phyloP scores from a whole-genome alignment of 2,797 vertebrate genomes.

The Dermochelys coriacea region DNA sequence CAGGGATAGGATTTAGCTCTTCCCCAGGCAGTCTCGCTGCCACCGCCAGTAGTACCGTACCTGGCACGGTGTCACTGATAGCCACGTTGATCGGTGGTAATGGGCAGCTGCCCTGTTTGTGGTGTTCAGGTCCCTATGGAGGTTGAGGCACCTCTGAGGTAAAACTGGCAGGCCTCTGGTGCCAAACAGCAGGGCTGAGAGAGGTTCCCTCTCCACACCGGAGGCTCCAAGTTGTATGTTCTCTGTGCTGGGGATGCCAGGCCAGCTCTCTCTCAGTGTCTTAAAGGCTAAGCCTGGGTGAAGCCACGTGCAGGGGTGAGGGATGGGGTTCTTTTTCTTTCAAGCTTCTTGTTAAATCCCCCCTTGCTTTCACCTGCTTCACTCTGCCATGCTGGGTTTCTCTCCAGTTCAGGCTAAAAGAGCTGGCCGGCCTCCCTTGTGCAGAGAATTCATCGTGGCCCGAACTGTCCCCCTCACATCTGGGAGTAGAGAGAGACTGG shows the following conservation, averaged over 20 bases:
- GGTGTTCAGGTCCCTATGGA: accelerated
- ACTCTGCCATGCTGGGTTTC: neutral
- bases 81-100: no score
- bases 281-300: neutral
- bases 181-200: neutral
- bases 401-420: neutral
- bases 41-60: no score
- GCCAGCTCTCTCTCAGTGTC: neutral
- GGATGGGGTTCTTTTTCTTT: neutral
- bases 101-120: neutral
- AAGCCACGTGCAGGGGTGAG: neutral
- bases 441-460: no score
- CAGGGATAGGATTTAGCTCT: no score
- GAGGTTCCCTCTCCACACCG: neutral
- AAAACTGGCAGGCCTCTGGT: neutral
- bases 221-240: neutral
- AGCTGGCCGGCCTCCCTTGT: no score
- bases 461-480: no score
- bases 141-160: accelerated
- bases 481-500: no score
- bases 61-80: accelerated
- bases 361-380: neutral
- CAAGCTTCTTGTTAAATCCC: no score
- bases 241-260: neutral
- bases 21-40: no score